phyloP scores from a whole-genome alignment of 2,113 vertebrate species.

The Podarcis cretensis region DNA sequence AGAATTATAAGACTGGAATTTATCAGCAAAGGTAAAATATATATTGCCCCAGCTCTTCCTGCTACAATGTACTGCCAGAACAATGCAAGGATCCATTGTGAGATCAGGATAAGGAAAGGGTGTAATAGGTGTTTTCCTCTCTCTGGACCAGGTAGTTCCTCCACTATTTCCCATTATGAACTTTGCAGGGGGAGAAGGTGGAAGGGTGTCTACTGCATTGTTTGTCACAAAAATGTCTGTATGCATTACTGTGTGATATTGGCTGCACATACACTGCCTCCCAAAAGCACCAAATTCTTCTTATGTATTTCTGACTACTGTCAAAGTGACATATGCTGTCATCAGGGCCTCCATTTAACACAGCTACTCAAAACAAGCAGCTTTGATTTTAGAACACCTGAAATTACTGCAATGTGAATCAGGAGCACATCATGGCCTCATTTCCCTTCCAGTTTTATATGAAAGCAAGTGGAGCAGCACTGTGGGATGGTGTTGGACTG shows the following conservation, averaged over 20 bases:
- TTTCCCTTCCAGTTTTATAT: not conserved
- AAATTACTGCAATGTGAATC: too few species aligned
- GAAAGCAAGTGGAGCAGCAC: not conserved
- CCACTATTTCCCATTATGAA: too few species aligned
- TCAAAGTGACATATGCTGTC: too few species aligned
- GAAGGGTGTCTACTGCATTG: not conserved
- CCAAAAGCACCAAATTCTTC: not conserved
- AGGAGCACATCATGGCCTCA: too few species aligned
- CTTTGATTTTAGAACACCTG: not conserved
- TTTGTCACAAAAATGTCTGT: not conserved
- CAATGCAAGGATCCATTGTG: not conserved
- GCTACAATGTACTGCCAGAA: not conserved
- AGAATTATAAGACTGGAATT: not conserved
- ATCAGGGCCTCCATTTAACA: not conserved
- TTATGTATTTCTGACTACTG: not conserved
- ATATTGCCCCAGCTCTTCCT: not conserved
- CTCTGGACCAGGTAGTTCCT: not conserved
- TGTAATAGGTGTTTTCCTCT: not conserved
- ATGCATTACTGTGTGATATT: not conserved
- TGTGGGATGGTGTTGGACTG: too few species aligned
- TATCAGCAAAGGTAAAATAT: slow-evolving; percentile 13
- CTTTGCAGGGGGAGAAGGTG: too few species aligned
- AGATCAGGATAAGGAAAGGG: not conserved
- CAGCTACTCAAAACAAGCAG: not conserved
- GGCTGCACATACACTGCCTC: not conserved